Base-by-base conservation (phyloP, 1,140 invertebrate species). In the Bilobella aurantiaca region DNA sequence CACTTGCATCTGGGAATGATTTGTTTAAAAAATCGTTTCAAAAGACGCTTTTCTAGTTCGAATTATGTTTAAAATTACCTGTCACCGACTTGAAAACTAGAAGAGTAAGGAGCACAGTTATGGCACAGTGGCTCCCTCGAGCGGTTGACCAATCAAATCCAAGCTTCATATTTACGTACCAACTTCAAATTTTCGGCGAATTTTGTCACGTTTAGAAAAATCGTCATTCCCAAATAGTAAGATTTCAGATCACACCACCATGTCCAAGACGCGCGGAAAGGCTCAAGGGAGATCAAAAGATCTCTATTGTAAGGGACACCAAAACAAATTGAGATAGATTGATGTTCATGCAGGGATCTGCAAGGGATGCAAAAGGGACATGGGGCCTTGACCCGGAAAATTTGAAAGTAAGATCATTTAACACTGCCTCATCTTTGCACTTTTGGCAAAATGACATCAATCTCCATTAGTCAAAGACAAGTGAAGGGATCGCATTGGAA, bases 31-130 rank as follows among this genome's bases (percentile, higher is more conserved):
- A n/a, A n/a, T n/a, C n/a, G n/a, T n/a, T n/a, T n/a, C n/a, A n/a
- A n/a, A 56, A 12, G 12, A 12, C 12, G 5, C 5, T 56, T 56
- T 56, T 25, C 21, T 5, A 16, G 5, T 56, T 56, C 5, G 49
- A 12, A 56, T 56, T 56, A 56, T 8, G 5, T 56, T 56, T 56
- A 56, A 56, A 23, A 8, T 56, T 56, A 56, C 49, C 49, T 56
- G 8, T 8, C 5, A 56, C 25, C 25, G 8, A 8, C 23, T 12
- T 25, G 14, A 12, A 12, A 8, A 56, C 5, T 16, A 56, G 12
- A 8, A 56, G 25, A 25, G 25, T 5, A 56, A 56, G 12, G 5
- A 56, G 5, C 8, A 56, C 14, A n/a, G n/a, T n/a, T n/a, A n/a
- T n/a, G n/a, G n/a, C n/a, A n/a, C n/a, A n/a, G n/a, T n/a, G n/a